Percentiles rank a stretch among this genome's conserved stretches.
Conservation (phyloP, 2,888 invertebrate genomes). For the Eupithecia exiguata region DNA sequence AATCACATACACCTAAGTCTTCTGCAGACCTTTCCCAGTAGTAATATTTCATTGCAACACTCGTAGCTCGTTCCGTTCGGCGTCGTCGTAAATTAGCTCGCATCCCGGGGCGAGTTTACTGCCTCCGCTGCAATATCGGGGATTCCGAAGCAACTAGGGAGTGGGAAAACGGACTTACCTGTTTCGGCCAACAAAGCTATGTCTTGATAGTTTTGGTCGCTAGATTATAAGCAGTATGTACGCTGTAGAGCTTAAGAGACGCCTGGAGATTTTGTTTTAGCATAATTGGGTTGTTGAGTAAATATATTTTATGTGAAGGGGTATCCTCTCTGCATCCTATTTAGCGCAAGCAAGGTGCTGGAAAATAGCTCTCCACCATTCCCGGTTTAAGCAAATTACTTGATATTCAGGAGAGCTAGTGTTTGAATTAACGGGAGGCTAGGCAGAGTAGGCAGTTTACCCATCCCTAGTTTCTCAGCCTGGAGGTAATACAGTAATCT, state of each 20-base stretch:
- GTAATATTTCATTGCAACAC: constrained; percentile 5
- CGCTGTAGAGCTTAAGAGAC: background rate
- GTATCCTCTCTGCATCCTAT: background rate
- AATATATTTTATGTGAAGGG: background rate
- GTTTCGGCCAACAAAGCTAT: background rate
- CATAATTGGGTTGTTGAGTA: background rate
- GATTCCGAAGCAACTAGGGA: constrained; percentile 11
- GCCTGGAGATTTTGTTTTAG: background rate
- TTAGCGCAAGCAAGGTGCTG: background rate
- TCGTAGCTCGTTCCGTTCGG: constrained; percentile 19
- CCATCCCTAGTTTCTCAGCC: background rate
- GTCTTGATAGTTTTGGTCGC: background rate
- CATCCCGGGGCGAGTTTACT: constrained; percentile 24
- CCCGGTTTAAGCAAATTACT: background rate
- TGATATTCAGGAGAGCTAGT: background rate
- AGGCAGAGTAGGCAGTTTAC: background rate
- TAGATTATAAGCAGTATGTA: background rate
- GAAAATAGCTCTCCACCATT: background rate
- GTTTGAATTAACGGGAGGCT: background rate
- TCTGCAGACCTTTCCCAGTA: background rate
- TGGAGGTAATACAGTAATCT: background rate
- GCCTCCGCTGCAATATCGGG: constrained; percentile 25
- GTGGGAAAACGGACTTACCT: background rate
- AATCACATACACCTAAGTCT: background rate
- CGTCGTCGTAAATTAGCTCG: constrained; percentile 27